Percentiles rank a stretch among this genome's conserved stretches.
phyloP scores from a whole-genome alignment of 1,140 invertebrate species.

The Polypedilum vanderplanki region DNA sequence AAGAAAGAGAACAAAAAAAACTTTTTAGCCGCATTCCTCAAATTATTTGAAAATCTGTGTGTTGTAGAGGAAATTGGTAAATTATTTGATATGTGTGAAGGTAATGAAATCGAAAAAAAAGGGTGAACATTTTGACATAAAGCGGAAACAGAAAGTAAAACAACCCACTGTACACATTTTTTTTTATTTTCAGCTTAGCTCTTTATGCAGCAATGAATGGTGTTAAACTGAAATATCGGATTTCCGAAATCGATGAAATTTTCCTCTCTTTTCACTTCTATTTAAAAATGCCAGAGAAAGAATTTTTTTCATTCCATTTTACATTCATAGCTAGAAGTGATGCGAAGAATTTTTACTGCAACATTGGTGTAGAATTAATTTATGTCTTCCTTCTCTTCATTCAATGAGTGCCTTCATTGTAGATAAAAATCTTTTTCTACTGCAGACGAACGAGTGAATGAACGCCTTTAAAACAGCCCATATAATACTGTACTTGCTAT shows the following conservation, averaged over 20 bases:
- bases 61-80: slow-evolving; percentile 16
- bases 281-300: neutral
- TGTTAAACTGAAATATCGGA: slow-evolving; percentile 28
- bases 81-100: slow-evolving; percentile 14
- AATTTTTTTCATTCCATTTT: too few relatives aligned
- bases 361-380: slow-evolving; percentile 19
- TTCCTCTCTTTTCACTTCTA: neutral
- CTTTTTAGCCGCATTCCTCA: neutral
- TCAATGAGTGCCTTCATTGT: neutral
- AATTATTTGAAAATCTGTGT: neutral
- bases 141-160: slow-evolving; percentile 24
- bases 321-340: too few relatives aligned
- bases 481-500: too few relatives aligned
- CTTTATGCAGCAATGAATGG: neutral
- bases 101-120: neutral
- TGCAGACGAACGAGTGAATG: neutral
- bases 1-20: neutral
- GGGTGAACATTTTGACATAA: slow-evolving; percentile 23
- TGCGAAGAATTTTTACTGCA: slow-evolving; percentile 8
- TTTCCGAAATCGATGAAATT: slow-evolving; percentile 26
- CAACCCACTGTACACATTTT: neutral
- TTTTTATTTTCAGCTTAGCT: neutral
- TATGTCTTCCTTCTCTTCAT: neutral
- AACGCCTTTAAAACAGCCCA: neutral
- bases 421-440: slow-evolving; percentile 12